Evolutionary conservation across 2,113 vertebrate species (phyloP).

Genomic region (Dipodomys spectabilis): DNA sequence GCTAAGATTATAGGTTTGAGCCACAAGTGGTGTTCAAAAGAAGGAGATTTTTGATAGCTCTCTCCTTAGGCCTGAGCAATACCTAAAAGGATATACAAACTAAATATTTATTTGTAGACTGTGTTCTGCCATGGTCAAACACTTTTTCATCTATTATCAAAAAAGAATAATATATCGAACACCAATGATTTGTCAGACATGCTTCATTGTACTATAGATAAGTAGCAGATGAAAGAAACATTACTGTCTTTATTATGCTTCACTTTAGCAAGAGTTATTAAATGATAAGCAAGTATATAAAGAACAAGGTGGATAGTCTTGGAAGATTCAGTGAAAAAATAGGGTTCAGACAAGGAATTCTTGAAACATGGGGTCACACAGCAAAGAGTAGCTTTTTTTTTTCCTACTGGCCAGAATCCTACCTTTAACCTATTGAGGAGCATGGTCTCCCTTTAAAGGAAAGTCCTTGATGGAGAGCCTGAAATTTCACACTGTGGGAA

Average conservation of each 20-base stretch:
- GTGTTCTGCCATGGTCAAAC: neutral
- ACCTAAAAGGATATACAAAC: neutral
- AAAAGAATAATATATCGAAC: neutral
- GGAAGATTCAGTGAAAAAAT: neutral
- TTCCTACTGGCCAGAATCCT: neutral
- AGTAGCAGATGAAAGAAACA: neutral
- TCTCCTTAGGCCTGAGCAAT: too few species aligned
- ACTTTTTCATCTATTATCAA: constrained; percentile 20
- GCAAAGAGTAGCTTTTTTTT: neutral
- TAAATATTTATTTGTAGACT: neutral
- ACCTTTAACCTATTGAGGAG: neutral
- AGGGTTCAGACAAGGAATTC: neutral
- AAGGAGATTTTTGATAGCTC: too few species aligned
- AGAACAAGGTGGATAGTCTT: neutral
- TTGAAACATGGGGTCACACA: neutral
- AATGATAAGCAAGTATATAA: neutral
- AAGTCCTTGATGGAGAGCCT: neutral
- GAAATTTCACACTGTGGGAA: neutral
- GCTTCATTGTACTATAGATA: too few species aligned
- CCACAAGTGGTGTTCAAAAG: too few species aligned
- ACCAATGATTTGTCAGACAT: neutral
- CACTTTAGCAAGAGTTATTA: neutral
- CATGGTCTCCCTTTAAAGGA: neutral
- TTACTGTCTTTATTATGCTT: neutral
- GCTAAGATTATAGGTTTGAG: too few species aligned